Evolutionary conservation across 1,140 invertebrate species (phyloP).

Genomic region (Tribolium castaneum): DNA sequence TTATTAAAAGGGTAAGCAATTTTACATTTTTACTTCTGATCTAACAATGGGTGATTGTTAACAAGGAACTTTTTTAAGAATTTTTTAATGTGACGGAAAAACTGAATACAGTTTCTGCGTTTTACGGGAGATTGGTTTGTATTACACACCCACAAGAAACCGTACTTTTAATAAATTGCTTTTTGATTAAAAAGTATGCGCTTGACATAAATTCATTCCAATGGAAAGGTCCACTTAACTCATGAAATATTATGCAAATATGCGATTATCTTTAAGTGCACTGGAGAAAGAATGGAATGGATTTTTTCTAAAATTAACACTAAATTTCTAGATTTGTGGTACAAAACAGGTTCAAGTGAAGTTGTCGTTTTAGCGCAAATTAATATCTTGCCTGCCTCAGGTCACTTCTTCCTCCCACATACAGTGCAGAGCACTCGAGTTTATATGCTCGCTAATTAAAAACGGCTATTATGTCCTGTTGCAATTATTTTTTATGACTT

Average conservation of each 20-base stretch:
- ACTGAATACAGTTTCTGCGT: no score
- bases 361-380: not conserved
- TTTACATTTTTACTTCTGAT: no score
- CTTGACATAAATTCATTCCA: not conserved
- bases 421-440: not conserved
- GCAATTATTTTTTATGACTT: not conserved
- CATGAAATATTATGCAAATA: not conserved
- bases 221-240: not conserved
- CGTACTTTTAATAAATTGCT: not conserved
- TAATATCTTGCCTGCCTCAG: not conserved
- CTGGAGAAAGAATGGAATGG: not conserved
- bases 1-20: no score
- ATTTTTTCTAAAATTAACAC: not conserved
- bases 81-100: no score
- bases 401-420: not conserved
- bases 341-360: not conserved
- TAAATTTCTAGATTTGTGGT: not conserved
- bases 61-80: no score
- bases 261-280: not conserved
- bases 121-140: not conserved
- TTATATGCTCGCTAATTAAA: not conserved
- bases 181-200: not conserved
- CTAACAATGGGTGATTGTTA: no score
- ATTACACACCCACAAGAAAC: not conserved
- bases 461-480: not conserved